phyloP scores from a whole-genome alignment of 1,140 invertebrate species.

The Drosophila teissieri region DNA sequence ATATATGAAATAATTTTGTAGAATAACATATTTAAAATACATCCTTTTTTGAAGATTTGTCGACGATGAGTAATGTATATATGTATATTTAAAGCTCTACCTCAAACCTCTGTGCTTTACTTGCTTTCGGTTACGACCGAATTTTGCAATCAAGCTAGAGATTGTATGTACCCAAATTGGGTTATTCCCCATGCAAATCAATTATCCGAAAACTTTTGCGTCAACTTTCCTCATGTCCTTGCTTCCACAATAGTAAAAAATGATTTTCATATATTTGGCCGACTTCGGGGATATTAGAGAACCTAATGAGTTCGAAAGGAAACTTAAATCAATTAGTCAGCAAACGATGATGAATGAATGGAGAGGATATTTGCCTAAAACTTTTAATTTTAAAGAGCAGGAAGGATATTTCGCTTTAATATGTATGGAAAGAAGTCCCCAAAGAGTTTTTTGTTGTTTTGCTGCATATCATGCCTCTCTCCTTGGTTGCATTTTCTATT shows the following conservation, averaged over 20 bases:
- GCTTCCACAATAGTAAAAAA: constrained; percentile 25
- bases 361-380: constrained; percentile 27
- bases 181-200: constrained; percentile 46
- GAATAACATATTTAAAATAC: too few species aligned
- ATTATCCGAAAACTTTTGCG: constrained; percentile 36
- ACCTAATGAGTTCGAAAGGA: constrained; percentile 43
- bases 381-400: constrained; percentile 42
- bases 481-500: constrained; percentile 38
- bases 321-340: constrained; percentile 53
- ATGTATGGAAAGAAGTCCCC: constrained; percentile 15
- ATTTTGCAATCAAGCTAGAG: constrained; percentile 20
- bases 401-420: constrained; percentile 19
- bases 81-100: not conserved
- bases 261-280: constrained; percentile 17
- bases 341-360: constrained; percentile 57
- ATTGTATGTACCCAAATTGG: constrained; percentile 22
- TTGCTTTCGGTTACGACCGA: not conserved
- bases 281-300: constrained; percentile 36
- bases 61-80: not conserved
- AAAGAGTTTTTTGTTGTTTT: constrained; percentile 27
- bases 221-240: constrained; percentile 31
- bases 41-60: not conserved
- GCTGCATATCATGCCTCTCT: constrained; percentile 38
- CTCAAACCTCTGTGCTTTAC: not conserved
- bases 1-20: not conserved